Evolutionary conservation across 2,797 vertebrate species (phyloP).

Genomic region (Saxicola maurus): DNA sequence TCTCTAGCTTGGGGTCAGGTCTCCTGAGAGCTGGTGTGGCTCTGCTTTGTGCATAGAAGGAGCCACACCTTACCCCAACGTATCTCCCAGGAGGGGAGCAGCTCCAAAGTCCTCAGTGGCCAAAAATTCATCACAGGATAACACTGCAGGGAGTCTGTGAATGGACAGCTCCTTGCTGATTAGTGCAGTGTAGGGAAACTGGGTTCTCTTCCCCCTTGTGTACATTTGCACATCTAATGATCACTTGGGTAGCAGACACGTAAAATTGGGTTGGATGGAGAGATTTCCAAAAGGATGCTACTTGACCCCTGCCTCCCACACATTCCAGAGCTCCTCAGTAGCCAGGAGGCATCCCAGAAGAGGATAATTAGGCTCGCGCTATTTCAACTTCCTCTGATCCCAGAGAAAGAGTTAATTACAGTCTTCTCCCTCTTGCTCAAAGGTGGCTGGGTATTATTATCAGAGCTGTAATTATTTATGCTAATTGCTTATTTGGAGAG

Average conservation of each 20-base stretch:
- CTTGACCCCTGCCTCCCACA: background rate
- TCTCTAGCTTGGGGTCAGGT: background rate
- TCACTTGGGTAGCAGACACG: background rate
- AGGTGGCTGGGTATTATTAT: constrained; percentile 65
- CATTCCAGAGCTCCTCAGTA: background rate
- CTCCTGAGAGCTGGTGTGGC: background rate
- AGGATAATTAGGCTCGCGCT: constrained; percentile 4
- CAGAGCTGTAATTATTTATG: constrained; percentile 70
- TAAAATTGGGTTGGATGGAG: background rate
- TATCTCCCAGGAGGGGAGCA: background rate
- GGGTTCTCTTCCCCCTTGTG: background rate
- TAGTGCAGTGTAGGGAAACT: background rate
- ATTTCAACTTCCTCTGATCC: constrained; percentile 46
- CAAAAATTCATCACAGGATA: background rate
- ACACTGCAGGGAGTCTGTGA: background rate
- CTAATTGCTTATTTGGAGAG: constrained; percentile 70
- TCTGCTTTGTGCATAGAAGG: accelerated
- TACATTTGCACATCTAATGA: background rate
- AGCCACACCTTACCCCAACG: accelerated
- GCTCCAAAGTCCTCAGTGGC: background rate
- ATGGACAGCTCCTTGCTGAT: background rate
- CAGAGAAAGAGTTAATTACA: constrained; percentile 70
- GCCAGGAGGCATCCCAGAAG: background rate
- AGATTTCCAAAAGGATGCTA: background rate
- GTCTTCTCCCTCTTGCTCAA: constrained; percentile 59